Evolutionary conservation across 2,113 vertebrate genomes (phyloP).

Genomic region (Cryptomyrus ogoouensis): DNA sequence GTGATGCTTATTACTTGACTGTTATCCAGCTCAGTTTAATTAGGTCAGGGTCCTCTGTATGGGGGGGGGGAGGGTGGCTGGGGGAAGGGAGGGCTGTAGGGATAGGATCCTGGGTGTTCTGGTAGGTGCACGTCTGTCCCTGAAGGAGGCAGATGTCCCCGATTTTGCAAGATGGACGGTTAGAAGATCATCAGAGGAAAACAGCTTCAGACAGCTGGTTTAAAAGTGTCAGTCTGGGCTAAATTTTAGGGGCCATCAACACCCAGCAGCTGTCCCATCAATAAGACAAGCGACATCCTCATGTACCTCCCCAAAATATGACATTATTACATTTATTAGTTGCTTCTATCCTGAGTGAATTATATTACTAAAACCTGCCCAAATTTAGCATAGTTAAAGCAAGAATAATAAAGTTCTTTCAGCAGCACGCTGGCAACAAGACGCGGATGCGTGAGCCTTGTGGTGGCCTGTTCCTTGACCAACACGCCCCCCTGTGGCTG

Average conservation of each 20-base stretch:
- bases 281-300: background rate
- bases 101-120: background rate
- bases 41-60: constrained; percentile 62
- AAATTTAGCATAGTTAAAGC: background rate
- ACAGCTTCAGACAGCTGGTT: no score
- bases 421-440: background rate
- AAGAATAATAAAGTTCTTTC: background rate
- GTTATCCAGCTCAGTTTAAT: constrained; percentile 66
- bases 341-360: background rate
- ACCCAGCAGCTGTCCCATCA: background rate
- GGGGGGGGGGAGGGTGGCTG: constrained; percentile 5
- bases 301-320: background rate
- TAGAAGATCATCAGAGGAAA: background rate
- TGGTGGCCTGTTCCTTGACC: background rate
- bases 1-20: constrained; percentile 60
- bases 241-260: background rate
- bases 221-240: background rate
- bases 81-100: background rate
- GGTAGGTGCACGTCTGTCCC: background rate
- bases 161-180: background rate
- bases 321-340: background rate
- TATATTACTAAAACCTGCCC: background rate
- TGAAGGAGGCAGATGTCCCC: background rate
- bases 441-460: background rate
- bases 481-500: background rate